Evolutionary conservation across 2,113 vertebrate species (phyloP).

Genomic region (Neodon shergylaensis): DNA sequence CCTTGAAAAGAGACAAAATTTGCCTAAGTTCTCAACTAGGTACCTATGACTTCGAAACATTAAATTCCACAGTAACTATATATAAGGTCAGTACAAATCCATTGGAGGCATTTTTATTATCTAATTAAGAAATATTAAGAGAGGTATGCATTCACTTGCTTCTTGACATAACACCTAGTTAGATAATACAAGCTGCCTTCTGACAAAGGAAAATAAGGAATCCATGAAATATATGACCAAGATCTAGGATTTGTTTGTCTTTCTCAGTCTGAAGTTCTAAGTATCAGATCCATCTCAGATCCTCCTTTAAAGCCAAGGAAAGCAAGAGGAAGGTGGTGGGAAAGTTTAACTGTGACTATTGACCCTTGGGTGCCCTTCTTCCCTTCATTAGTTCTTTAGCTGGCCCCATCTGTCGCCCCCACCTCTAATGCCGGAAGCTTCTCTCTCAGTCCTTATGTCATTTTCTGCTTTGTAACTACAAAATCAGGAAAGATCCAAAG

Average conservation of each 20-base stretch:
- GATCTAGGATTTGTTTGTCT: conserved; percentile 2
- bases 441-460: background rate
- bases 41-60: conserved; percentile 55
- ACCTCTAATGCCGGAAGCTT: background rate
- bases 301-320: background rate
- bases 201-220: conserved; percentile 28
- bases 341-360: background rate
- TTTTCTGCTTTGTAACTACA: conserved; percentile 1
- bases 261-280: background rate
- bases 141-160: conserved; percentile 10
- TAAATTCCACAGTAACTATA: conserved; percentile 57
- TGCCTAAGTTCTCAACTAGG: background rate
- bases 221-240: background rate
- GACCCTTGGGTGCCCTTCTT: background rate
- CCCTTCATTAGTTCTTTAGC: background rate
- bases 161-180: background rate
- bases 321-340: background rate
- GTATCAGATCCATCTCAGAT: background rate
- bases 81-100: conserved; percentile 38
- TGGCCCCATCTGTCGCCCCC: background rate
- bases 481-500: background rate
- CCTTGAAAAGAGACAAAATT: conserved; percentile 1
- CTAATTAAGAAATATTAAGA: conserved; percentile 69
- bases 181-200: background rate
- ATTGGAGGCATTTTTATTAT: conserved; percentile 19